Conservation (phyloP, 2,113 vertebrate species). For the Thalassarche chlororhynchos region DNA sequence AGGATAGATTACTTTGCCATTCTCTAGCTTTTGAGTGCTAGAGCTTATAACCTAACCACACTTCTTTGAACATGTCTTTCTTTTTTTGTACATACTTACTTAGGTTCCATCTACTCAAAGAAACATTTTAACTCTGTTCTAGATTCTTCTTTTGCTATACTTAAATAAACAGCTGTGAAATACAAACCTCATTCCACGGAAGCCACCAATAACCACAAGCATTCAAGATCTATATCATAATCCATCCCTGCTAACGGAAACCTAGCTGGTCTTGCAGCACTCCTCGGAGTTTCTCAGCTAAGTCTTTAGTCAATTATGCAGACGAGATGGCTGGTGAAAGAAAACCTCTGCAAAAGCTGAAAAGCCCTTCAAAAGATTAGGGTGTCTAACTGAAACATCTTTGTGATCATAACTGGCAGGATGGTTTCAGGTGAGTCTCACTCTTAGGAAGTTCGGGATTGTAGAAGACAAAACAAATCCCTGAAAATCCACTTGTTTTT, state of each 20-base stretch:
- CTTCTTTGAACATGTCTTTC: not conserved
- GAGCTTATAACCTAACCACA: not conserved
- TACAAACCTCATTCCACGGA: not conserved
- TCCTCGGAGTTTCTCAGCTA: not conserved
- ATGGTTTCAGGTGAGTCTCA: not conserved
- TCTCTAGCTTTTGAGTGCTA: not conserved
- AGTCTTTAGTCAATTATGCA: not conserved
- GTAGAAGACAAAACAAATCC: not conserved
- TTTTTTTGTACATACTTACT: not conserved
- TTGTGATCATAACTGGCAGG: not conserved
- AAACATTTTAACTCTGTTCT: not conserved
- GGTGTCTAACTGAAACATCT: not conserved
- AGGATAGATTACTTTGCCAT: not conserved
- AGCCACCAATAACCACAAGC: not conserved
- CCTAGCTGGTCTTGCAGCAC: not conserved
- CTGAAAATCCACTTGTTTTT: not conserved
- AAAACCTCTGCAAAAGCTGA: not conserved
- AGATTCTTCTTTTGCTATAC: not conserved
- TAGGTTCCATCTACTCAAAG: not conserved
- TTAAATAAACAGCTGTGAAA: not conserved
- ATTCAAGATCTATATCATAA: not conserved
- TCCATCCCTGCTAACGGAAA: not conserved
- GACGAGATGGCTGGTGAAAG: not conserved
- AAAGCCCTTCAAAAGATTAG: not conserved
- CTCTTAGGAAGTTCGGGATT: not conserved